Evolutionary conservation across 2,797 vertebrate genomes (phyloP).

Genomic region (Zalophus californianus): DNA sequence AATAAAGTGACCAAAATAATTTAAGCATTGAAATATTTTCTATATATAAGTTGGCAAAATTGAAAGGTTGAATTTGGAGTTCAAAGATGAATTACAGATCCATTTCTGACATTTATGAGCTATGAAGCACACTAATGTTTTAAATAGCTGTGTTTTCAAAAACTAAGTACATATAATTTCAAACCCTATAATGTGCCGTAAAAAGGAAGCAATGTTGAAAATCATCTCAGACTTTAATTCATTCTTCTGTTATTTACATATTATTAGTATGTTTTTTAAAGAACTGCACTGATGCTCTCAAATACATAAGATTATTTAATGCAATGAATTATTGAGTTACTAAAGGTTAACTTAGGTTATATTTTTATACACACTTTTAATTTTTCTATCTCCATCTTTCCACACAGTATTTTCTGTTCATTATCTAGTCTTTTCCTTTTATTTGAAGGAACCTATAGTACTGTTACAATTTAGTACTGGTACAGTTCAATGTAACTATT

Average conservation of each 20-base stretch:
- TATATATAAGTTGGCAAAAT: background rate
- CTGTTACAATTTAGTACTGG: background rate
- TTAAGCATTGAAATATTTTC: background rate
- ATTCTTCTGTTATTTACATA: background rate
- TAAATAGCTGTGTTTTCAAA: background rate
- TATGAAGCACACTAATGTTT: background rate
- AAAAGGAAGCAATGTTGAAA: conserved; percentile 12
- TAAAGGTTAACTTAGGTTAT: background rate
- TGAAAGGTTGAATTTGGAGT: background rate
- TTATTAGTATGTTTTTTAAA: conserved; percentile 3
- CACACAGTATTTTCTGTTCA: background rate
- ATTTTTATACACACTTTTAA: background rate
- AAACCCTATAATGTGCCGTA: background rate
- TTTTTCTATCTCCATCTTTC: background rate
- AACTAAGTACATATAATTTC: background rate
- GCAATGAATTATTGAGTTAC: background rate
- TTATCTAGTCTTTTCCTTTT: background rate
- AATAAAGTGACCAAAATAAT: background rate
- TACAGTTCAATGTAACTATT: background rate
- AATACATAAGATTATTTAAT: background rate
- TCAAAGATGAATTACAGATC: background rate
- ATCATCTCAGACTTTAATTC: background rate
- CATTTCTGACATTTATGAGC: background rate
- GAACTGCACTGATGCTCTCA: background rate
- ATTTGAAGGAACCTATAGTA: background rate